A percentile compares a stretch with the other conserved stretches of the same genome.
phyloP scores from a whole-genome alignment of 1,140 invertebrate species.

The Campoletis sonorensis region DNA sequence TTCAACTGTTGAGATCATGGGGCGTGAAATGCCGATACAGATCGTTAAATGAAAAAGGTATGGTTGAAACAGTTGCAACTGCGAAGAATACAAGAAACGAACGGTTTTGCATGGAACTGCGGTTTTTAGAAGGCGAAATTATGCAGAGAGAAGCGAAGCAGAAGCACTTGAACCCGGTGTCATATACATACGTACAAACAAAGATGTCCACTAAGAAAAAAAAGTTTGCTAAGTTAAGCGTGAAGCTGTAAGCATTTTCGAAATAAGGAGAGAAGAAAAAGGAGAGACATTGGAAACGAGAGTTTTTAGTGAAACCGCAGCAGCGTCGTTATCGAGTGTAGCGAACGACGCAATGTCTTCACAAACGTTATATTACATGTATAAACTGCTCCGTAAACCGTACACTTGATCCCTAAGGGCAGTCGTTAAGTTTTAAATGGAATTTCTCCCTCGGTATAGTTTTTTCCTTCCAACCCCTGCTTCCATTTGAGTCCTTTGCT shows the following conservation, averaged over 20 bases:
- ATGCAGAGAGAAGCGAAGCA: background rate
- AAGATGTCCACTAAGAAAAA: background rate
- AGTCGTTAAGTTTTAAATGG: conserved; percentile 38
- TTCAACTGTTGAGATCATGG: background rate
- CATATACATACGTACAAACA: background rate
- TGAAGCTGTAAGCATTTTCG: background rate
- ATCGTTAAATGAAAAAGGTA: background rate
- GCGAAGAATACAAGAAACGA: background rate
- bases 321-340: conserved; percentile 10
- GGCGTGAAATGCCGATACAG: too few relatives aligned
- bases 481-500: background rate
- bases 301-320: background rate
- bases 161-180: background rate
- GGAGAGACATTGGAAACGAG: background rate
- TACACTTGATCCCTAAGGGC: conserved; percentile 5
- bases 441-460: conserved; percentile 28
- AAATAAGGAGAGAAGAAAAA: background rate
- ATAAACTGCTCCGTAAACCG: background rate
- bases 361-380: conserved; percentile 26
- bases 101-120: background rate
- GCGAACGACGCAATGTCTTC: background rate
- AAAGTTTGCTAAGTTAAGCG: background rate
- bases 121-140: background rate
- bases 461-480: background rate
- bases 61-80: background rate